Conservation (phyloP, 2,113 vertebrate species). For the Empidonax alnorum region DNA sequence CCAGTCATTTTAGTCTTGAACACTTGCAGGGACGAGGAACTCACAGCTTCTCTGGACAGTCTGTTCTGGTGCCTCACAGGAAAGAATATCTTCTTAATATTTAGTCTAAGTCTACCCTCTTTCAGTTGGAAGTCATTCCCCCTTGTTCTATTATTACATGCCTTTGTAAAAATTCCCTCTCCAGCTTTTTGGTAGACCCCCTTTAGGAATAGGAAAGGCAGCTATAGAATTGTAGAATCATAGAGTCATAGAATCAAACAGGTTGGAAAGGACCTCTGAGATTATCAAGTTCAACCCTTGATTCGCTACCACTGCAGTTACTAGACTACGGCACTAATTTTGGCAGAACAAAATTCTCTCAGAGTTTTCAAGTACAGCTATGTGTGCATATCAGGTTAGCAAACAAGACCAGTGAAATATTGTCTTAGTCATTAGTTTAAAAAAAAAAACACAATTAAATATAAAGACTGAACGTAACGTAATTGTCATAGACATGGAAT, state of each 20-base stretch:
- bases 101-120: not conserved
- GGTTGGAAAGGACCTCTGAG: too few species aligned
- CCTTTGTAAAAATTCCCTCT: not conserved
- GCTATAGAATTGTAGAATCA: too few species aligned
- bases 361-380: not conserved
- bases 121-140: not conserved
- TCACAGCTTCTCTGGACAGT: not conserved
- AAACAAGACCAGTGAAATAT: not conserved
- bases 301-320: too few species aligned
- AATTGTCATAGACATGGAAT: not conserved
- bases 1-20: not conserved
- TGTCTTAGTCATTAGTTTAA: not conserved
- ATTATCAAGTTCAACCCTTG: too few species aligned
- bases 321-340: too few species aligned
- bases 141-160: not conserved
- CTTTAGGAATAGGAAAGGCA: not conserved
- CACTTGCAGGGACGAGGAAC: not conserved
- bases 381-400: not conserved
- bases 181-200: not conserved
- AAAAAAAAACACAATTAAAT: not conserved
- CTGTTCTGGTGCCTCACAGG: not conserved
- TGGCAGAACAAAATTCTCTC: not conserved
- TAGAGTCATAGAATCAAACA: too few species aligned
- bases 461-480: not conserved
- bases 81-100: not conserved